Evolutionary conservation across 1,140 invertebrate species (phyloP).

Genomic region (Lerema accius): DNA sequence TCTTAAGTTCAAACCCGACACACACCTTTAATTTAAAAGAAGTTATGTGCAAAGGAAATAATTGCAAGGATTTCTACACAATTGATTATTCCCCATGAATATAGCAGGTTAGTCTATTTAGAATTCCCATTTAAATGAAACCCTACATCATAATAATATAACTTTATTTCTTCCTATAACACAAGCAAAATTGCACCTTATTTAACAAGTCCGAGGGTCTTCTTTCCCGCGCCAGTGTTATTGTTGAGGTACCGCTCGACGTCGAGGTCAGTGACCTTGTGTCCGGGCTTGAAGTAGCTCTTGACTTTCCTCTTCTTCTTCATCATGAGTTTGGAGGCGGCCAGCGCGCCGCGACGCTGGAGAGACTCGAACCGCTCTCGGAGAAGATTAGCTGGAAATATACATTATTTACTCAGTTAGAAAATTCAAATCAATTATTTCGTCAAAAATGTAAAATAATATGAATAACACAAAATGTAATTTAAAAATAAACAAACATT

Average conservation of each 20-base stretch:
- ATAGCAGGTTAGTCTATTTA: too few species aligned
- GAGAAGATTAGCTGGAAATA: constrained; percentile 64
- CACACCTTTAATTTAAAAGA: too few species aligned
- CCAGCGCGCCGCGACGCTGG: constrained; percentile 67
- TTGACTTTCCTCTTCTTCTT: constrained; percentile 71
- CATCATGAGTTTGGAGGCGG: constrained; percentile 74
- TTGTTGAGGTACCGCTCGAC: constrained; percentile 50
- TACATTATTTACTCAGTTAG: too few species aligned
- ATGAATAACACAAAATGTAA: too few species aligned
- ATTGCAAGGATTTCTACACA: too few species aligned
- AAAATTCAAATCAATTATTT: too few species aligned
- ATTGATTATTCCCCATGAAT: too few species aligned
- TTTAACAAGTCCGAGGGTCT: constrained; percentile 7
- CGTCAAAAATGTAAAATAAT: too few species aligned
- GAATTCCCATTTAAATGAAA: neutral
- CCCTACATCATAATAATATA: neutral
- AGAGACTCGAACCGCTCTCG: constrained; percentile 69
- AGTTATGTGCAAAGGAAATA: too few species aligned
- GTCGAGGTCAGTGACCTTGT: constrained; percentile 73
- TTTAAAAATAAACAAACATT: too few species aligned
- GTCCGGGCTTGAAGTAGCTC: constrained; percentile 73
- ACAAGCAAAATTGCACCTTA: constrained; percentile 6
- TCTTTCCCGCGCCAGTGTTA: constrained; percentile 29
- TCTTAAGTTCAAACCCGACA: too few species aligned
- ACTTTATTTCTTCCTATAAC: neutral